Evolutionary conservation across 1,140 invertebrate genomes (phyloP).

Genomic region (Hycleus cichorii): DNA sequence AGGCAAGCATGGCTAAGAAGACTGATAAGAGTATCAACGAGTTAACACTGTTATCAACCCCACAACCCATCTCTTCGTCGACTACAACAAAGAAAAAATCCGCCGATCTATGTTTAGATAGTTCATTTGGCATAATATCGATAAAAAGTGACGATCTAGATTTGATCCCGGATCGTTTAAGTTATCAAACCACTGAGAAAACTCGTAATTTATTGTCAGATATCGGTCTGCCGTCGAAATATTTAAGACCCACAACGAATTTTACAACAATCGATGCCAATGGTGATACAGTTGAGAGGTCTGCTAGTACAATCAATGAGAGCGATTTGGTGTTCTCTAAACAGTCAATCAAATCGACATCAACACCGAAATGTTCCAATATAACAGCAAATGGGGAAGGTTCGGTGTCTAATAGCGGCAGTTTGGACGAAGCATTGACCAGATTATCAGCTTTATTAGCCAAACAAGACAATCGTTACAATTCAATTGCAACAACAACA

Average conservation of each 20-base stretch:
- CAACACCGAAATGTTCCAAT: constrained; percentile 17
- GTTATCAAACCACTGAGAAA: constrained; percentile 1
- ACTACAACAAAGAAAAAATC: background rate
- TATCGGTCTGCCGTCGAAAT: constrained; percentile 22
- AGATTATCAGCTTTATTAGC: constrained; percentile 14
- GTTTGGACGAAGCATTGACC: constrained; percentile 11
- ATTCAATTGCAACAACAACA: too few species aligned
- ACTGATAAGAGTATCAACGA: constrained; percentile 3
- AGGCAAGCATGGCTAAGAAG: background rate
- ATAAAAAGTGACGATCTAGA: background rate
- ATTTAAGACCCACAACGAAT: constrained; percentile 11
- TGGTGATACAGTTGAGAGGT: background rate
- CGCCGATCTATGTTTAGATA: background rate
- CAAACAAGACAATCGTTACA: constrained; percentile 11
- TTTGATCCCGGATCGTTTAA: background rate
- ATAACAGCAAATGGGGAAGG: constrained; percentile 23
- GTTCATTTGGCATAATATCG: constrained; percentile 1
- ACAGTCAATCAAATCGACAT: constrained; percentile 25
- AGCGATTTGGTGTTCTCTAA: constrained; percentile 24
- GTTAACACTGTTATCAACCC: constrained; percentile 1
- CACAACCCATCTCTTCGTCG: constrained; percentile 2
- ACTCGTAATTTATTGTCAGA: too few species aligned
- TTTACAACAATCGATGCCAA: background rate
- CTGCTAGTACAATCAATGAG: constrained; percentile 28
- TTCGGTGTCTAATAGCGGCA: background rate